Evolutionary conservation across 1,140 invertebrate species (phyloP).

Genomic region (Eupeodes corollae): DNA sequence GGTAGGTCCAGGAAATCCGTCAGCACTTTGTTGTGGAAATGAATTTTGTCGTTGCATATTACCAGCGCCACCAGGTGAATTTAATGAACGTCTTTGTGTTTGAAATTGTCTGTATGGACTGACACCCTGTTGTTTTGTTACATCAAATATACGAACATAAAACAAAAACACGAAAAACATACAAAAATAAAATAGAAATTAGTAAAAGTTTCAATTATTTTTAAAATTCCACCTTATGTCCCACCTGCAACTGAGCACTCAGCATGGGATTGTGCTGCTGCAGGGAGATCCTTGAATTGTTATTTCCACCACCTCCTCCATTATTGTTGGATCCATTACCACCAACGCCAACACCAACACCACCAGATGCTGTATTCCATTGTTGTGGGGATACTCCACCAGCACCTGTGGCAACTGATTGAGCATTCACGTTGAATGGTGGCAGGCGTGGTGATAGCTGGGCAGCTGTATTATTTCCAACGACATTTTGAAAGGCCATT

Average conservation of each 20-base stretch:
- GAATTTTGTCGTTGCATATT: conserved; percentile 30
- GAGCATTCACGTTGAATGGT: conserved; percentile 10
- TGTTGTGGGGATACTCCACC: conserved; percentile 2
- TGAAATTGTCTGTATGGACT: conserved; percentile 30
- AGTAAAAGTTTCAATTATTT: background rate
- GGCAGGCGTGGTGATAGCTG: conserved; percentile 19
- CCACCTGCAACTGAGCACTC: conserved; percentile 62
- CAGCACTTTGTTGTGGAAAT: conserved; percentile 19
- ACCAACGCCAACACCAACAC: conserved; percentile 12
- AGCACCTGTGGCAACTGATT: background rate
- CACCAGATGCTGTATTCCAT: conserved; percentile 1
- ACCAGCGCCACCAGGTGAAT: conserved; percentile 41
- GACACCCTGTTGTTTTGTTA: conserved; percentile 21
- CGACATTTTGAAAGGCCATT: conserved; percentile 19
- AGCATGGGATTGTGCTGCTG: conserved; percentile 70
- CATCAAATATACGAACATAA: background rate
- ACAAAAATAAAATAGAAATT: background rate
- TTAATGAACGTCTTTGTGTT: conserved; percentile 40
- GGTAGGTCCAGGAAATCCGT: conserved; percentile 41
- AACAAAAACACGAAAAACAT: too few species aligned
- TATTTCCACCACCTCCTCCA: conserved; percentile 14
- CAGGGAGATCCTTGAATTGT: conserved; percentile 21
- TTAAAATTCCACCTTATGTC: conserved; percentile 16
- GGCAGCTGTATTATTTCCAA: background rate
- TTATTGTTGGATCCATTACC: conserved; percentile 25